A percentile compares a stretch with the other conserved stretches of the same genome.
Evolutionary conservation across 2,113 vertebrate genomes (phyloP).

Genomic region (Rana temporaria): DNA sequence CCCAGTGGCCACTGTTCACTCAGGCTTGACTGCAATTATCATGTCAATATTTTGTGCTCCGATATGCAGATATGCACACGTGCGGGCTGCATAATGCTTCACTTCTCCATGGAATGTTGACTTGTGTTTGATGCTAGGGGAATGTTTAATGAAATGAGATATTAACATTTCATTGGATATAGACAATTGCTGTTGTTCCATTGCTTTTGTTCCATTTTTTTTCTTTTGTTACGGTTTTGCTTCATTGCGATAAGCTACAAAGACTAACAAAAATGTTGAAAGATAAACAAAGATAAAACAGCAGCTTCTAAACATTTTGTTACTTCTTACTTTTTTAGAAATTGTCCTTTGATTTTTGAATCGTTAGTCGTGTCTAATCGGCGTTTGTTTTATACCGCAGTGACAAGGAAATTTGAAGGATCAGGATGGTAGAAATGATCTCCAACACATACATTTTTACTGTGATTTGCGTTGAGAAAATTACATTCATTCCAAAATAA

Average conservation of each 20-base stretch:
- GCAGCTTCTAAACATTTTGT: too few relatives aligned
- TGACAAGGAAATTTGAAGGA: too few relatives aligned
- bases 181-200: constrained; percentile 71
- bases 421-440: too few relatives aligned
- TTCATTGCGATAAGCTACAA: neutral
- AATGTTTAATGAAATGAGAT: constrained; percentile 79
- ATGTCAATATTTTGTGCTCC: constrained; percentile 93
- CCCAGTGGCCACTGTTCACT: constrained; percentile 84
- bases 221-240: constrained; percentile 12
- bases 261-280: neutral
- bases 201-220: constrained; percentile 54
- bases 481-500: too few relatives aligned
- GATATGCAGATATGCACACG: constrained; percentile 87
- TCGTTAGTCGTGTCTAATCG: too few relatives aligned
- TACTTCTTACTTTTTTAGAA: too few relatives aligned
- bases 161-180: constrained; percentile 74
- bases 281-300: neutral
- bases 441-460: too few relatives aligned
- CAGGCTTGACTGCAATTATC: constrained; percentile 95
- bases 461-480: too few relatives aligned
- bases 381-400: too few relatives aligned
- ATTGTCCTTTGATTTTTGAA: too few relatives aligned
- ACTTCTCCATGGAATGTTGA: constrained; percentile 81
- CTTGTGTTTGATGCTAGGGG: constrained; percentile 76
- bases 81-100: constrained; percentile 80